Evolutionary conservation across 2,113 vertebrate genomes (phyloP).

Genomic region (Pseudorectes ferrugineus): DNA sequence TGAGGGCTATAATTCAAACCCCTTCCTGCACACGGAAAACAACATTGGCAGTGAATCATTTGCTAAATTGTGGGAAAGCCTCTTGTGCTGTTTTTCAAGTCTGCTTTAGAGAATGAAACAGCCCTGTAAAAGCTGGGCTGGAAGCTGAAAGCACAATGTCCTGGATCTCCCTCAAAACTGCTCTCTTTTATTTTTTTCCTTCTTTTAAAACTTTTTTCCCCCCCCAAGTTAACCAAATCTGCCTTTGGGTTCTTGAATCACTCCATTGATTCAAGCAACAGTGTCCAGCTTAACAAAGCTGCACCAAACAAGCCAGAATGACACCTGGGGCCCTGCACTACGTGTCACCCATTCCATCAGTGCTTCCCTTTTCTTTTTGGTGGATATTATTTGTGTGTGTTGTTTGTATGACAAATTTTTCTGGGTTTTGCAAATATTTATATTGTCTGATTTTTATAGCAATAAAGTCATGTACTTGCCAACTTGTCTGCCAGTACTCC

Average conservation of each 20-base stretch:
- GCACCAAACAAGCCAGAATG: neutral
- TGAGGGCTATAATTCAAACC: neutral
- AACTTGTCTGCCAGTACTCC: neutral
- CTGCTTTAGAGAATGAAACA: neutral
- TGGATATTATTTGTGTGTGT: neutral
- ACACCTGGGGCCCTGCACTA: constrained; percentile 18
- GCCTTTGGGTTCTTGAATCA: constrained; percentile 72
- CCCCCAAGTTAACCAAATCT: constrained; percentile 9
- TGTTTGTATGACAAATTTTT: neutral
- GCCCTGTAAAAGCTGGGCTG: neutral
- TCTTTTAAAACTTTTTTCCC: neutral
- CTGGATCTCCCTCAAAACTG: constrained; percentile 77
- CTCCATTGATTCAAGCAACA: constrained; percentile 67
- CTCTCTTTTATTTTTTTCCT: neutral
- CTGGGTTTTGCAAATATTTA: constrained; percentile 14
- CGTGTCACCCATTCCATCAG: constrained; percentile 46
- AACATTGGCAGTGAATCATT: neutral
- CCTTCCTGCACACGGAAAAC: neutral
- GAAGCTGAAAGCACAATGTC: constrained; percentile 3
- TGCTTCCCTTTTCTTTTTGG: neutral
- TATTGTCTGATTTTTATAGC: neutral
- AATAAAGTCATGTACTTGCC: constrained; percentile 28
- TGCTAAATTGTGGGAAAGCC: neutral
- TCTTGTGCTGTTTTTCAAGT: neutral
- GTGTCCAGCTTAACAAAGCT: neutral